Evolutionary conservation across 2,797 vertebrate species (phyloP), one percentile per base, ranked within the genome.

Genomic region (Anabas testudineus): DNA sequence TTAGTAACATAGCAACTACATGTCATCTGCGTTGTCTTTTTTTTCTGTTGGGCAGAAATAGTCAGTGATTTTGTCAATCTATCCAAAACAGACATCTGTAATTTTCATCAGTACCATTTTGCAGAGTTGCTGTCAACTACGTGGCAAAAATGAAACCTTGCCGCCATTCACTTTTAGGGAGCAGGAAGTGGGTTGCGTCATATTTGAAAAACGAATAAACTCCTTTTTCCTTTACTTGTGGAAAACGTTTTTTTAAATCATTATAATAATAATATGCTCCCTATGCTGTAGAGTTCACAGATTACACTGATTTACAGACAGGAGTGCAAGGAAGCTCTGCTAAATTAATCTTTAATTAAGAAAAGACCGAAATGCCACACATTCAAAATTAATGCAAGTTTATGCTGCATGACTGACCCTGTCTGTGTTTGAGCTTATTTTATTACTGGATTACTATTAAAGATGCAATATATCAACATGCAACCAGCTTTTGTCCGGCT

Each of bases 11-110:
- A 54, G 53, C 43, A 54, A 39, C 41, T 12, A 5, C 34, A 2
- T 19, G 26, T 58, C 36, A 65, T n/a, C 55, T 28, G 32, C 9
- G 28, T 36, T 26, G 41, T 26, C 54, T 26, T 12, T 46, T 59
- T 54, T 43, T 7, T 53, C 15, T 49, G 2, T 43, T 15, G 10
- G 13, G 5, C 14, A 24, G 46, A 53, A 42, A 45, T 69, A n/a
- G 28, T 60, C 9, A 10, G 5, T 18, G 1, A 56, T 34, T 54
- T 22, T 53, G 36, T 26, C 10, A 60, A 46, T 15, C 10, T 37
- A 19, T 13, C 15, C 22, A 42, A 15, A 46, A 58, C 6, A 34
- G 2, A 47, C 41, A 49, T 67, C 1, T 43, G 2, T 48, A 26
- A 14, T 51, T 37, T 41, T 10, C 36, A 48, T 41, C 2, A 18